These are phyloP conservation scores for Hydrocynus forskahlii DNA, from an alignment of 2,797 vertebrate genomes.

Conservation along the genomic window DNA sequence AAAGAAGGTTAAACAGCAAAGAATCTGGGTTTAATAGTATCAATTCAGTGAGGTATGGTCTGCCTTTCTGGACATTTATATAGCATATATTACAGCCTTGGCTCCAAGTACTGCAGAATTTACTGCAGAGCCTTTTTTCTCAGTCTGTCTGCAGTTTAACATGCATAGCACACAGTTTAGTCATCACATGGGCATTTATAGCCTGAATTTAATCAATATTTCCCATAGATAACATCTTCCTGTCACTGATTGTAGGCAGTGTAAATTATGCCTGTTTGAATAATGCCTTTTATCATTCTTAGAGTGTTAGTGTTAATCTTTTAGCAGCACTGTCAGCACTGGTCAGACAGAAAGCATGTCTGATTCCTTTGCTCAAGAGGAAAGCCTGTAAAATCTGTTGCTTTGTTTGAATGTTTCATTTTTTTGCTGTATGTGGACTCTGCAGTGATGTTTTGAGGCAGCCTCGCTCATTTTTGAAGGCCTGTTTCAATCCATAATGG, in stretches of 20 bases:
- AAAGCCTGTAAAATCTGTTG: slow-evolving; percentile 21
- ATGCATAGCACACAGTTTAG: slow-evolving; percentile 17
- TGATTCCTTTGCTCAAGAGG: slow-evolving; percentile 21
- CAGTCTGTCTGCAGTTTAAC: slow-evolving; percentile 1
- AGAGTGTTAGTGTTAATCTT: slow-evolving; percentile 15
- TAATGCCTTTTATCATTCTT: slow-evolving; percentile 32
- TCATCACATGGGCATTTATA: slow-evolving; percentile 25
- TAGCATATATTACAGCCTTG: neutral
- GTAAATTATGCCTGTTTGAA: slow-evolving; percentile 36
- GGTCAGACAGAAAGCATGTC: slow-evolving; percentile 6
- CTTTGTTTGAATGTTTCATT: neutral
- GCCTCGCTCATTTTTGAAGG: slow-evolving; percentile 1
- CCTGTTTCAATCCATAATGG: neutral
- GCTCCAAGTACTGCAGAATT: neutral
- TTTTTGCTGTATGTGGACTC: neutral
- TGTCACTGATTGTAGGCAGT: slow-evolving; percentile 17
- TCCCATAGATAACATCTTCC: slow-evolving; percentile 52
- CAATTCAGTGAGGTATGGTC: neutral
- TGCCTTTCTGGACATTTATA: neutral
- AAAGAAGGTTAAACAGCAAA: neutral
- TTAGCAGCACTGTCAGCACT: neutral
- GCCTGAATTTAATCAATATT: slow-evolving; percentile 37
- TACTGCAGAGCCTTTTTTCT: neutral
- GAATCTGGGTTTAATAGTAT: neutral
- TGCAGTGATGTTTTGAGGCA: neutral